Evolutionary conservation across 2,888 invertebrate genomes (phyloP), one percentile per base, ranked within the genome.

Genomic region (Rhagonycha lutea): DNA sequence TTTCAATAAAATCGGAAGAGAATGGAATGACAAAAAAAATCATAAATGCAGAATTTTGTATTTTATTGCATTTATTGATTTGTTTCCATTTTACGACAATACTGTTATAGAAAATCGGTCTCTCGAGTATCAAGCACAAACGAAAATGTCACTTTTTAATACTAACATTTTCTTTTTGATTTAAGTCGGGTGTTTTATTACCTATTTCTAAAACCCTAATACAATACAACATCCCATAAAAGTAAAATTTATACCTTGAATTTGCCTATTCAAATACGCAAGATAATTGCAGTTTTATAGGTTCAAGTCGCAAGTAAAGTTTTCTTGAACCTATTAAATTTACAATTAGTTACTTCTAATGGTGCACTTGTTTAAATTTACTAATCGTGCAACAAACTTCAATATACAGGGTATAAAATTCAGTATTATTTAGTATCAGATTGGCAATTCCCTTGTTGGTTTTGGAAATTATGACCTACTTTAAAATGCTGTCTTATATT

Each of bases 1-100:
- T 47, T 47, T 47, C 47, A 47, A 47, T 47, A 47, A 47, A 47
- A 47, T 47, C n/a, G 47, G n/a, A 47, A 7, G 2, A n/a, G 47
- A 63, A 68, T 69, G 61, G 60, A 67, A 63, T 18, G 67, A 67
- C 67, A 29, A 69, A 76, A 73, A 69, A 71, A 73, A 76, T 76
- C 73, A 76, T 70, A 76, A 74, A 76, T 76, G 76, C 73, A 74
- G 73, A 76, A 76, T 73, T 70, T 70, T 68, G 60, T 73, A 76
- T 76, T 76, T 76, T 76, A 76, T 76, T 76, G 73, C 73, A 73
- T 76, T 76, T 76, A 76, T 76, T 76, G 76, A 76, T 76, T 76
- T 76, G 76, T 74, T 73, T 76, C 73, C 76, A 73, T 73, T 73
- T 76, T 76, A 76, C 76, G 68, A 76, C 76, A 73, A 76, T 73